Conservation (phyloP, 2,888 invertebrate species). For the Leistus spinibarbis region DNA sequence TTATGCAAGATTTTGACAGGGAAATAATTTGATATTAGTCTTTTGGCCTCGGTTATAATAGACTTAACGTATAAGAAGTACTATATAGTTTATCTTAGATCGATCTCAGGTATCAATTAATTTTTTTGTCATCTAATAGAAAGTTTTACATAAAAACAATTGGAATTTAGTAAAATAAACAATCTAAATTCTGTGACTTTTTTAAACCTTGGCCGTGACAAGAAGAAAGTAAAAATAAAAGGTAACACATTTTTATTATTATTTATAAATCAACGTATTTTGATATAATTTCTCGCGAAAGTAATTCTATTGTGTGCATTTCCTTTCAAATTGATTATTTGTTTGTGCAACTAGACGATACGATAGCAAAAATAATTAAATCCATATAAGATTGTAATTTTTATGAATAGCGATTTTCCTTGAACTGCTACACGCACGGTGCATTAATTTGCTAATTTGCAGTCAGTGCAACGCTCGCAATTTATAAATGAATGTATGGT, state of each 20-base stretch:
- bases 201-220: neutral
- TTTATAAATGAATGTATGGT: neutral
- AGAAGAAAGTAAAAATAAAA: neutral
- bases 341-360: neutral
- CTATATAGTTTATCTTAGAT: no score
- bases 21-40: no score
- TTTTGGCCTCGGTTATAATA: no score
- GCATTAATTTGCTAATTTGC: neutral
- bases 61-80: no score
- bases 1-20: no score
- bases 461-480: neutral
- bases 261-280: no score
- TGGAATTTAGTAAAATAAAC: neutral
- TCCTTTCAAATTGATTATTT: no score
- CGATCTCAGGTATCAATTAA: no score
- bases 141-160: neutral
- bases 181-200: neutral
- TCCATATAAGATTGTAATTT: neutral
- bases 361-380: neutral
- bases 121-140: neutral
- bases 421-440: neutral
- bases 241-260: no score
- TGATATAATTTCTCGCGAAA: no score
- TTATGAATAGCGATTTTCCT: neutral
- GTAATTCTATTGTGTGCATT: no score